Evolutionary conservation across 2,888 invertebrate genomes (phyloP).

Genomic region (Dione vanillae): DNA sequence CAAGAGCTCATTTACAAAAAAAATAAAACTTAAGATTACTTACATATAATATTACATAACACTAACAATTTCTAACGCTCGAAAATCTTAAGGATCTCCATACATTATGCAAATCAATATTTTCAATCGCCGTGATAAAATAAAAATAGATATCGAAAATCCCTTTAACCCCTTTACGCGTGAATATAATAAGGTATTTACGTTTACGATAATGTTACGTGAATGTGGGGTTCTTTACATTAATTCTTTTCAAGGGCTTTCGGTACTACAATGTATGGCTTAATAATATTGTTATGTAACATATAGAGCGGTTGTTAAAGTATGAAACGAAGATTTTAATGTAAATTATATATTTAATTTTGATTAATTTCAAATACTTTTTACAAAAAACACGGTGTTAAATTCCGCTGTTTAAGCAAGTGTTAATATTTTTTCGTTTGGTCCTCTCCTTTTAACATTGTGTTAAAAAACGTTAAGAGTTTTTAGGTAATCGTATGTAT

Average conservation of each 20-base stretch:
- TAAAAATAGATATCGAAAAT: slow-evolving; percentile 41
- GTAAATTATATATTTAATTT: no score
- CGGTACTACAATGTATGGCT: neutral
- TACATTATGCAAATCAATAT: slow-evolving; percentile 21
- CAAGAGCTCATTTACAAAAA: no score
- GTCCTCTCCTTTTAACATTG: no score
- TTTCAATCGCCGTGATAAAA: slow-evolving; percentile 36
- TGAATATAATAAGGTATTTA: slow-evolving; percentile 31
- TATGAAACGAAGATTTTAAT: no score
- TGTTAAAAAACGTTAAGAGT: no score
- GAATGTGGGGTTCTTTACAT: slow-evolving; percentile 14
- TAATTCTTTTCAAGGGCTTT: slow-evolving; percentile 21
- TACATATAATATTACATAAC: neutral
- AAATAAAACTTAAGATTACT: neutral
- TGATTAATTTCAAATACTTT: no score
- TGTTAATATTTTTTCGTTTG: no score
- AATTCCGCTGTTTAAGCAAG: no score
- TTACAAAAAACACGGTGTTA: no score
- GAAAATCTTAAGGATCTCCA: neutral
- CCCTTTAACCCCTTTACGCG: slow-evolving; percentile 31
- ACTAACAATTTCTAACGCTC: neutral
- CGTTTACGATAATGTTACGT: slow-evolving; percentile 28
- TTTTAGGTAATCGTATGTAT: neutral
- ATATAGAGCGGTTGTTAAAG: neutral
- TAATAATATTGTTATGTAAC: neutral